These are phyloP conservation scores for Protonemura montana DNA, from an alignment of 2,888 invertebrate species.

Conservation along the genomic window DNA sequence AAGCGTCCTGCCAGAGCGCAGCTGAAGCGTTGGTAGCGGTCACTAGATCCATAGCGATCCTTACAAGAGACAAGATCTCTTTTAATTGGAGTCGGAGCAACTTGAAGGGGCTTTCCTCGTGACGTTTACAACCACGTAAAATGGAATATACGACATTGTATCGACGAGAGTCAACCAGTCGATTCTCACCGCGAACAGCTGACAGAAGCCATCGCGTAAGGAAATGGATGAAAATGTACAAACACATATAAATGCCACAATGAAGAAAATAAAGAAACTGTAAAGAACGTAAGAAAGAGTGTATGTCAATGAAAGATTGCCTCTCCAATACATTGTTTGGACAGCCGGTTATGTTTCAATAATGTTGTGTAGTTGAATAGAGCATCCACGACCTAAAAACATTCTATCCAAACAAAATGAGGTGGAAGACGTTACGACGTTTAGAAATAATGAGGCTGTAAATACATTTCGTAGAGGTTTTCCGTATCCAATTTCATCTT, in stretches of 20 bases:
- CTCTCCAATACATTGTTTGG: background rate
- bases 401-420: background rate
- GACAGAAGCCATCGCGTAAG: background rate
- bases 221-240: background rate
- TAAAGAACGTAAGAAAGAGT: background rate
- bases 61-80: background rate
- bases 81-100: constrained; percentile 36
- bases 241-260: background rate
- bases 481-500: background rate
- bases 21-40: background rate
- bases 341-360: background rate
- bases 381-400: background rate
- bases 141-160: constrained; percentile 35
- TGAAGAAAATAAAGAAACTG: background rate
- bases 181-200: constrained; percentile 16
- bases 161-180: background rate
- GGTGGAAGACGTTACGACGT: background rate
- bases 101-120: constrained; percentile 18
- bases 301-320: background rate
- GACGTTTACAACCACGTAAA: constrained; percentile 39
- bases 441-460: background rate
- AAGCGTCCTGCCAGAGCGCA: background rate
- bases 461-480: background rate
- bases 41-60: background rate
- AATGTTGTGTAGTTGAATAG: background rate